These are phyloP conservation scores for Aethes cnicana DNA, from an alignment of 2,888 invertebrate genomes.

Conservation along the genomic window DNA sequence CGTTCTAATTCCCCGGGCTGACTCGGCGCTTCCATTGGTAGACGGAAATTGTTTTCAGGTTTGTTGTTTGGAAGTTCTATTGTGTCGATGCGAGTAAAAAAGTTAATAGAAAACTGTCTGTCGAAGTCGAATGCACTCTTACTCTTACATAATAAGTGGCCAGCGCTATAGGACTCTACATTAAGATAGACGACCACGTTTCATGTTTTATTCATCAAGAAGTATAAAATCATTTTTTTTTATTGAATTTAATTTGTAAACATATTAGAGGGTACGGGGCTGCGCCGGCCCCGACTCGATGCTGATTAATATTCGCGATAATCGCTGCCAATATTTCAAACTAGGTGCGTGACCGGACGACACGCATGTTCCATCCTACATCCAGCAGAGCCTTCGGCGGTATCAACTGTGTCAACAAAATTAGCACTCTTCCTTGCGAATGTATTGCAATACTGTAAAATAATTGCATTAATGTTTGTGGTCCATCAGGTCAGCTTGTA, in stretches of 20 bases:
- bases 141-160: too few relatives aligned
- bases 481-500: conserved; percentile 10
- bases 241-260: background rate
- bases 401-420: conserved; percentile 26
- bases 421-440: conserved; percentile 28
- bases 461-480: conserved; percentile 14
- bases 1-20: conserved; percentile 27
- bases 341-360: conserved; percentile 63
- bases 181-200: too few relatives aligned
- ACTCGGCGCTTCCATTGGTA: conserved; percentile 25
- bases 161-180: too few relatives aligned
- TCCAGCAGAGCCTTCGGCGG: conserved; percentile 7
- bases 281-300: conserved; percentile 39
- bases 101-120: background rate
- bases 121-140: too few relatives aligned
- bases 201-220: too few relatives aligned
- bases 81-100: conserved; percentile 14
- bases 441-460: too few relatives aligned
- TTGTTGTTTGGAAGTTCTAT: conserved; percentile 6
- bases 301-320: conserved; percentile 58
- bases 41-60: conserved; percentile 20
- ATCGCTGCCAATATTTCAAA: conserved; percentile 54
- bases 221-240: too few relatives aligned
- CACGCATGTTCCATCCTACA: conserved; percentile 35
- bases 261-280: conserved; percentile 39